Evolutionary conservation across 2,113 vertebrate genomes (phyloP).

Genomic region (Gavia stellata): DNA sequence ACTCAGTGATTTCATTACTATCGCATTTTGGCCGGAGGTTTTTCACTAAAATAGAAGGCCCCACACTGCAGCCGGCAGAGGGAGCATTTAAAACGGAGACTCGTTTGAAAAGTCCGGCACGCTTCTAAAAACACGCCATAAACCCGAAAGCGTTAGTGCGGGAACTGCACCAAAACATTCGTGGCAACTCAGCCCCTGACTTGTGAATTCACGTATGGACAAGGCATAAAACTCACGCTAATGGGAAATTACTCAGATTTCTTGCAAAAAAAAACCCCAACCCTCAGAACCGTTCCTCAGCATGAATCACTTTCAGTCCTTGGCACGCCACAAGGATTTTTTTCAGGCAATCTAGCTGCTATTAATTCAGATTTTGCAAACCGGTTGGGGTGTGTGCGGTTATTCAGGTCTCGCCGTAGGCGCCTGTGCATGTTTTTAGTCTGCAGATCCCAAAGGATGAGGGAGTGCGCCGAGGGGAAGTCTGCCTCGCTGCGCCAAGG

Average conservation of each 20-base stretch:
- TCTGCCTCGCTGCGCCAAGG: neutral
- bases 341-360: neutral
- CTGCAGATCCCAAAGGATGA: neutral
- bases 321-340: neutral
- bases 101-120: neutral
- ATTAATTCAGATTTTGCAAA: neutral
- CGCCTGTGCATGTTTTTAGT: rapidly evolving
- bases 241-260: neutral
- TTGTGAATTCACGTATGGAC: neutral
- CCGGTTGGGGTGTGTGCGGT: neutral
- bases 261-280: neutral
- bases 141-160: rapidly evolving
- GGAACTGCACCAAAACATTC: neutral
- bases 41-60: neutral
- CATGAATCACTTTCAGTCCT: neutral
- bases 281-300: neutral
- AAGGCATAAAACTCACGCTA: neutral
- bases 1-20: neutral
- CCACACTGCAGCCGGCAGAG: conserved; percentile 48
- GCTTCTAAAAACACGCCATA: rapidly evolving
- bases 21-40: neutral
- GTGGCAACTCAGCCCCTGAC: neutral
- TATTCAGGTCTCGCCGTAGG: neutral
- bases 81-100: conserved; percentile 3
- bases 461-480: neutral